Conservation (phyloP, 2,888 invertebrate genomes). For the Rhaphigaster nebulosa region DNA sequence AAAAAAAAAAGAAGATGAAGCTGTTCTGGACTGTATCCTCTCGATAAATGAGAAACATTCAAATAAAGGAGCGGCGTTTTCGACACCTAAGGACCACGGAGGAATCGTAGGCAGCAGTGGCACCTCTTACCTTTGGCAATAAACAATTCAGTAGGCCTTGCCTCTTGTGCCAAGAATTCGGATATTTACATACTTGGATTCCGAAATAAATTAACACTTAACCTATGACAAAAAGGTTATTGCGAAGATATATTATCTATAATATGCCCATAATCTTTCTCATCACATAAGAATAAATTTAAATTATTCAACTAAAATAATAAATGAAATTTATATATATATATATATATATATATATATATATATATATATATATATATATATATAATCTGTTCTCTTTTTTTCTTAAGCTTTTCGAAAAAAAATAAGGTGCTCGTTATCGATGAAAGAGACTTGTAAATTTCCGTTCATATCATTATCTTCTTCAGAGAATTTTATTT, state of each 20-base stretch:
- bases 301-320: not conserved
- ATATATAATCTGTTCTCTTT: not conserved
- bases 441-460: not conserved
- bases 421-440: not conserved
- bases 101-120: not conserved
- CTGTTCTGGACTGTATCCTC: not conserved
- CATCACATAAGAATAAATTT: not conserved
- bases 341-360: too few relatives aligned
- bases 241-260: not conserved
- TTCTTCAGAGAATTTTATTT: not conserved
- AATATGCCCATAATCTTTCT: not conserved
- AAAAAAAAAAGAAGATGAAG: not conserved
- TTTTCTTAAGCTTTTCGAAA: not conserved
- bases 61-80: not conserved
- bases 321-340: not conserved
- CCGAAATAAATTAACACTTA: not conserved
- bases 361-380: too few relatives aligned
- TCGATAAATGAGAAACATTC: not conserved
- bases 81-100: not conserved
- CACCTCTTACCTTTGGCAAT: not conserved
- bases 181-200: not conserved
- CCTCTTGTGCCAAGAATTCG: not conserved
- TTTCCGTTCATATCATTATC: conserved; percentile 5
- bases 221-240: not conserved
- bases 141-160: not conserved